Evolutionary conservation across 1,140 invertebrate genomes (phyloP).

Genomic region (Brevipalpus yothersi): DNA sequence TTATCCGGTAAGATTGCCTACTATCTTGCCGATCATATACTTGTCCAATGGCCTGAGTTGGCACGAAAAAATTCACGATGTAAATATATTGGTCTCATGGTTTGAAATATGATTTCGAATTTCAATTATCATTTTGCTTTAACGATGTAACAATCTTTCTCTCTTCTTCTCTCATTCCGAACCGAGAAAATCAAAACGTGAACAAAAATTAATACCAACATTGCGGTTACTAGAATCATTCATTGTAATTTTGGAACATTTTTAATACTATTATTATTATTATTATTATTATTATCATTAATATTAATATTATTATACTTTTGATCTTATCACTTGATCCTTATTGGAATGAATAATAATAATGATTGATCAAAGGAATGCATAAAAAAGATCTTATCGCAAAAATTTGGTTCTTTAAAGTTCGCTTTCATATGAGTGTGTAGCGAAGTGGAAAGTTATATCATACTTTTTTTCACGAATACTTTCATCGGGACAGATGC

Average conservation of each 20-base stretch:
- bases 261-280: too few relatives aligned
- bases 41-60: slow-evolving; percentile 70
- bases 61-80: slow-evolving; percentile 29
- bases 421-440: too few relatives aligned
- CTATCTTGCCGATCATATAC: slow-evolving; percentile 50
- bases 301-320: too few relatives aligned
- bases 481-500: background rate
- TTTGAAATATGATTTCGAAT: slow-evolving; percentile 16
- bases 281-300: too few relatives aligned
- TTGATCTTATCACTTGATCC: too few relatives aligned
- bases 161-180: background rate
- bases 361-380: too few relatives aligned
- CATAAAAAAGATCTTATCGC: too few relatives aligned
- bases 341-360: too few relatives aligned
- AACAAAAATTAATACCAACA: background rate
- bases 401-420: too few relatives aligned
- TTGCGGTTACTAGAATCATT: background rate
- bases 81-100: slow-evolving; percentile 34
- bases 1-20: slow-evolving; percentile 64
- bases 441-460: too few relatives aligned
- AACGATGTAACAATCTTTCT: background rate
- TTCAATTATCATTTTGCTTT: background rate
- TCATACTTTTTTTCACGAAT: too few relatives aligned
- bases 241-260: too few relatives aligned
- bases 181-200: background rate